These are phyloP conservation scores for Ascidia mentula DNA, from an alignment of 23 tunicate genomes.

Conservation along the genomic window DNA sequence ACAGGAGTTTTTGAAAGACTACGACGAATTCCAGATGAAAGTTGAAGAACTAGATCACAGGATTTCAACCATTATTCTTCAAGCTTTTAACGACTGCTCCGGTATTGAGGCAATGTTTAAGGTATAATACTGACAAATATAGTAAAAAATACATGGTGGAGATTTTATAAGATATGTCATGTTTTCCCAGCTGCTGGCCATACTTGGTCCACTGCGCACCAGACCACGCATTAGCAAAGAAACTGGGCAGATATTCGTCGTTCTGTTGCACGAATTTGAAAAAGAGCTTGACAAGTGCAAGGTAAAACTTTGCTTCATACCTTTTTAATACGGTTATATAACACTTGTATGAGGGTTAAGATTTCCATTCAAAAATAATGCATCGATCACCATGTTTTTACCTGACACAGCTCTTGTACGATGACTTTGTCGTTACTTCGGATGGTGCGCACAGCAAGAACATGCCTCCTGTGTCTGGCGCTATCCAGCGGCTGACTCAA, in stretches of 20 bases:
- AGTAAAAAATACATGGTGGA: background rate
- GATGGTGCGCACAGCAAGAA: constrained; percentile 56
- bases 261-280: constrained; percentile 55
- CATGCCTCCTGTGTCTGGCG: constrained; percentile 90
- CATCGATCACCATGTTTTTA: no score
- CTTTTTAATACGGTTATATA: no score
- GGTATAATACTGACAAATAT: constrained; percentile 20
- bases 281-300: constrained; percentile 66
- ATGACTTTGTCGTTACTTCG: constrained; percentile 37
- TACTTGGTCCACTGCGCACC: constrained; percentile 66
- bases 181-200: constrained; percentile 54
- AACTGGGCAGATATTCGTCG: constrained; percentile 54
- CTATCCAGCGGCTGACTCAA: constrained; percentile 68
- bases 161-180: background rate
- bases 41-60: constrained; percentile 71
- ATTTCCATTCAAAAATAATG: no score
- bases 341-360: no score
- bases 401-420: constrained; percentile 67
- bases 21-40: constrained; percentile 30
- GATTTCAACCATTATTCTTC: constrained; percentile 47
- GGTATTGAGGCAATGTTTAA: constrained; percentile 90
- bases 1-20: constrained; percentile 62
- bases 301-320: constrained; percentile 39
- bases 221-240: constrained; percentile 65
- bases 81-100: constrained; percentile 79